A percentile compares a stretch with the other conserved stretches of the same genome.
Conservation (phyloP, 1,140 invertebrate species). For the Papilio xuthus region DNA sequence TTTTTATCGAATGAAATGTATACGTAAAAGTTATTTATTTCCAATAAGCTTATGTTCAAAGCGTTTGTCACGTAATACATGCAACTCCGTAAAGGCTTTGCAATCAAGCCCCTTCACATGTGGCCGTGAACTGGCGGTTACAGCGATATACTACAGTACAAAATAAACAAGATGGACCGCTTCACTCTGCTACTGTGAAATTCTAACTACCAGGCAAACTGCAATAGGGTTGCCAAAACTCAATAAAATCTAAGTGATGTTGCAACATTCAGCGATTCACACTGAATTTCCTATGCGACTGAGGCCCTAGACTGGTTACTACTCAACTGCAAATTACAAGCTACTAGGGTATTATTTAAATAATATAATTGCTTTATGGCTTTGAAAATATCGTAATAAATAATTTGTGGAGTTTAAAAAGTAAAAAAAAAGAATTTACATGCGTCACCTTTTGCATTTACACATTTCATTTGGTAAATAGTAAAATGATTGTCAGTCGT, state of each 20-base stretch:
- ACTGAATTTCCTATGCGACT: not conserved
- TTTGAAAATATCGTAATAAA: no score
- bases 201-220: not conserved
- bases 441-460: not conserved
- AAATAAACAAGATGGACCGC: conserved; percentile 49
- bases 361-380: no score
- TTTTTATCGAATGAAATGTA: conserved; percentile 9
- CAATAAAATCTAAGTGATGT: not conserved
- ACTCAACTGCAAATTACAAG: no score
- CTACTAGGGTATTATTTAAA: not conserved
- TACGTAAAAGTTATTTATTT: conserved; percentile 29
- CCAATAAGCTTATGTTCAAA: conserved; percentile 40
- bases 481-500: not conserved
- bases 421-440: not conserved
- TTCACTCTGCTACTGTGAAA: conserved; percentile 45
- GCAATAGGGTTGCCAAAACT: not conserved
- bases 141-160: conserved; percentile 53
- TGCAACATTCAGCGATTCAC: not conserved
- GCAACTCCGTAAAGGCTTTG: conserved; percentile 47
- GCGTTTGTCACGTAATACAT: conserved; percentile 44
- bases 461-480: not conserved
- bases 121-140: conserved; percentile 66
- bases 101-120: conserved; percentile 64
- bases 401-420: no score
- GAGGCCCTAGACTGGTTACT: no score